phyloP scores from a whole-genome alignment of 1,140 invertebrate species.

The Euura saliciscinereae region DNA sequence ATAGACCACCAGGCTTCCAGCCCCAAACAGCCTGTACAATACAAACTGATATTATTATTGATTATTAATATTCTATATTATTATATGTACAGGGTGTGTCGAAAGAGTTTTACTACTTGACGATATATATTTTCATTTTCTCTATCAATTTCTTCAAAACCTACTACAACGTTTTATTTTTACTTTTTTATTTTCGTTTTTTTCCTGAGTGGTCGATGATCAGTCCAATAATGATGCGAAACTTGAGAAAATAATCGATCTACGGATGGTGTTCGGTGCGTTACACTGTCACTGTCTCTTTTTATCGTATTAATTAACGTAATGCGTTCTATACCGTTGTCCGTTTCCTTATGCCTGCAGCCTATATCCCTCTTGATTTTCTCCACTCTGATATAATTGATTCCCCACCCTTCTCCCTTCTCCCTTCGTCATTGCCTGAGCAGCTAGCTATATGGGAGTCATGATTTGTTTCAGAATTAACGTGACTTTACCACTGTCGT shows the following conservation, averaged over 20 bases:
- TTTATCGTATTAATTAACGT: not conserved
- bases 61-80: constrained; percentile 50
- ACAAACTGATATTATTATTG: constrained; percentile 59
- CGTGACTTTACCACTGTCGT: not conserved
- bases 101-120: constrained; percentile 35
- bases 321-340: not conserved
- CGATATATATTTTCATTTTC: no score
- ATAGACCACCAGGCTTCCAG: constrained; percentile 19
- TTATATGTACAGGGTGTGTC: constrained; percentile 56
- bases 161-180: no score
- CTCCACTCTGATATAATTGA: not conserved
- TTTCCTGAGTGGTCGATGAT: no score
- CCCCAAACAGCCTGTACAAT: constrained; percentile 52
- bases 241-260: not conserved
- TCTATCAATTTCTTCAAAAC: no score
- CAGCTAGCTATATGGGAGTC: not conserved
- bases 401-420: not conserved
- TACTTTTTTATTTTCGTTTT: no score
- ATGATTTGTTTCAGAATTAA: constrained; percentile 1
- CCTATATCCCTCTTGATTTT: not conserved
- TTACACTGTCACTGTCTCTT: not conserved
- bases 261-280: not conserved
- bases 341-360: not conserved
- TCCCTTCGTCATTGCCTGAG: not conserved
- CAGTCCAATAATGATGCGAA: not conserved